phyloP scores from a whole-genome alignment of 2,888 invertebrate genomes.

The Penaeus monodon region DNA sequence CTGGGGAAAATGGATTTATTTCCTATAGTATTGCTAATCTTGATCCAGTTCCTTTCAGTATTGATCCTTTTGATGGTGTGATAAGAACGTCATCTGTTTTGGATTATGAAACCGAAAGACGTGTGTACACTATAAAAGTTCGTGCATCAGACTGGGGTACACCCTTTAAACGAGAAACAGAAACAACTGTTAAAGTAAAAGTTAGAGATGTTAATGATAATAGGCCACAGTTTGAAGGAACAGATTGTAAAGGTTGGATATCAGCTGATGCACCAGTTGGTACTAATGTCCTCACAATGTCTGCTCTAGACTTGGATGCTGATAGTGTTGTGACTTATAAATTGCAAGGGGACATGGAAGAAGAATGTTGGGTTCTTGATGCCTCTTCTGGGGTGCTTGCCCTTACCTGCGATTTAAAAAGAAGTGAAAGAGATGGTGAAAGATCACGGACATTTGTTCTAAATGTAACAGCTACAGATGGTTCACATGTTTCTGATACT shows the following conservation, averaged over 20 bases:
- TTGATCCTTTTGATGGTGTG: constrained; percentile 92
- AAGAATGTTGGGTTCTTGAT: constrained; percentile 89
- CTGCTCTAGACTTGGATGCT: constrained; percentile 93
- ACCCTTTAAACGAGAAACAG: constrained; percentile 91
- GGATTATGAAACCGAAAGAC: constrained; percentile 91
- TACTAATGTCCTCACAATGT: constrained; percentile 85
- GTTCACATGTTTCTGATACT: constrained; percentile 90
- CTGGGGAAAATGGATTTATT: constrained; percentile 94
- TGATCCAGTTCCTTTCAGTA: constrained; percentile 87
- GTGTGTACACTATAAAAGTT: constrained; percentile 84
- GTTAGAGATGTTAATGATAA: constrained; percentile 93
- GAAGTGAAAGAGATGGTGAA: background rate
- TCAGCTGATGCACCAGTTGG: constrained; percentile 83
- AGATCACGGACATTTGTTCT: constrained; percentile 37
- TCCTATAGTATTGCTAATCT: constrained; percentile 91
- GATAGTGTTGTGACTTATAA: constrained; percentile 91
- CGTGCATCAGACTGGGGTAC: constrained; percentile 94
- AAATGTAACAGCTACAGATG: constrained; percentile 92
- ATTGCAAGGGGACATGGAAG: constrained; percentile 88
- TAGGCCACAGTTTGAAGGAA: constrained; percentile 78
- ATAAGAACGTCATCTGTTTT: constrained; percentile 85
- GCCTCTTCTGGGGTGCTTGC: constrained; percentile 84
- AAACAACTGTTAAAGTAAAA: constrained; percentile 86
- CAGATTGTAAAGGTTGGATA: constrained; percentile 87
- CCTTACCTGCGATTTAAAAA: constrained; percentile 84